These are phyloP conservation scores for Heterocephalus glaber DNA, from an alignment of 2,113 vertebrate species.

Conservation along the genomic window DNA sequence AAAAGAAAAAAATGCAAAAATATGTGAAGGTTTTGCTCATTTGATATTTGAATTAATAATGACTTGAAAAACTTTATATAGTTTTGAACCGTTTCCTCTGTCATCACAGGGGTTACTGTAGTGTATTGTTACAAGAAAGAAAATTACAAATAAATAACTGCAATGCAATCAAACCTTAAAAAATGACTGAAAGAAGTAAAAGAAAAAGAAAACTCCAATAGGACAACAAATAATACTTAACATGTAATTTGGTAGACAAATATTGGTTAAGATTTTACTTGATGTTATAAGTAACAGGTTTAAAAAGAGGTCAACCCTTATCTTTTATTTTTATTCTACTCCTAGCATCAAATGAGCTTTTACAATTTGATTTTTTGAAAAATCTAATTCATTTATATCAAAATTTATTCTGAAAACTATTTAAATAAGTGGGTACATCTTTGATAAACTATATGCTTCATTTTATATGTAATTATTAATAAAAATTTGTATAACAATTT, in stretches of 20 bases:
- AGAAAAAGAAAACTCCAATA: neutral
- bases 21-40: neutral
- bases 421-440: neutral
- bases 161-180: neutral
- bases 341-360: neutral
- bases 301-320: neutral
- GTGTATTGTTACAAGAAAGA: neutral
- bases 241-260: neutral
- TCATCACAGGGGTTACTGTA: neutral
- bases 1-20: neutral
- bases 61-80: neutral
- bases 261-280: neutral
- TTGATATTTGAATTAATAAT: conserved; percentile 33
- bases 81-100: neutral
- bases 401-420: neutral
- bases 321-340: conserved; percentile 42
- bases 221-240: neutral
- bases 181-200: neutral
- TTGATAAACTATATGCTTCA: neutral
- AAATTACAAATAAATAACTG: neutral
- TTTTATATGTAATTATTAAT: neutral
- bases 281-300: neutral
- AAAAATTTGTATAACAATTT: neutral
- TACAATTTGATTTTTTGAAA: conserved; percentile 10
- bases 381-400: neutral